Evolutionary conservation across 2,113 vertebrate genomes (phyloP).

Genomic region (Nyctereutes procyonoides): DNA sequence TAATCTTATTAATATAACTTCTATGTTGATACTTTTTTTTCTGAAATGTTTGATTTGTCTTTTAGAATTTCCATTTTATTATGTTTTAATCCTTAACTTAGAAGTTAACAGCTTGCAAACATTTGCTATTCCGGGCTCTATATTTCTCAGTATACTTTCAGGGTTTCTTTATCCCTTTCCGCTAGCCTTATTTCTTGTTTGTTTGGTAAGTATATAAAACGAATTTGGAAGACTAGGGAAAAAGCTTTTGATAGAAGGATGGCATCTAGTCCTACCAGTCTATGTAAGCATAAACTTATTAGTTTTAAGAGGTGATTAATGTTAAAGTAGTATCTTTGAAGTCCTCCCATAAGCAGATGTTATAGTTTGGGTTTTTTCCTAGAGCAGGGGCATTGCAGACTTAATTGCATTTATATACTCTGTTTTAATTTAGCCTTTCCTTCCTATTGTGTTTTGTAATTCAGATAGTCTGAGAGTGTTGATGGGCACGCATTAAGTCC

Average conservation of each 20-base stretch:
- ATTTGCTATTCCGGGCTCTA: conserved; percentile 98
- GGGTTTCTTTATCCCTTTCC: conserved; percentile 99
- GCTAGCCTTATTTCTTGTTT: conserved; percentile 97
- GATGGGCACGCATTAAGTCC: not conserved
- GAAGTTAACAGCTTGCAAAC: conserved; percentile 93
- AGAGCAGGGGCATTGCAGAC: not conserved
- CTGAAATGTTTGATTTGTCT: conserved; percentile 39
- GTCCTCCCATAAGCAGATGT: not conserved
- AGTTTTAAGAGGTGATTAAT: not conserved
- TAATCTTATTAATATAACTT: conserved; percentile 38
- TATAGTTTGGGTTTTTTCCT: not conserved
- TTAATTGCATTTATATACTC: conserved; percentile 10
- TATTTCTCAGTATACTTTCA: conserved; percentile 99
- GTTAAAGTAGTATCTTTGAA: not conserved
- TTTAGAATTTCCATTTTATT: conserved; percentile 56
- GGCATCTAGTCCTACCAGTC: not conserved
- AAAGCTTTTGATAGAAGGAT: not conserved
- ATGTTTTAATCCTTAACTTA: conserved; percentile 88
- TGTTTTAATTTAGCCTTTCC: conserved; percentile 38
- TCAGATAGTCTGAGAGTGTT: not conserved
- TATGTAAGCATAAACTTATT: not conserved
- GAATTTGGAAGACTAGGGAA: not conserved
- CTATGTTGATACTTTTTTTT: conserved; percentile 6
- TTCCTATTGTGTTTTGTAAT: conserved; percentile 29
- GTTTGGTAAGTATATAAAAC: conserved; percentile 92